These are phyloP conservation scores for Bettongia penicillata DNA, from an alignment of 2,113 vertebrate species.

Conservation along the genomic window DNA sequence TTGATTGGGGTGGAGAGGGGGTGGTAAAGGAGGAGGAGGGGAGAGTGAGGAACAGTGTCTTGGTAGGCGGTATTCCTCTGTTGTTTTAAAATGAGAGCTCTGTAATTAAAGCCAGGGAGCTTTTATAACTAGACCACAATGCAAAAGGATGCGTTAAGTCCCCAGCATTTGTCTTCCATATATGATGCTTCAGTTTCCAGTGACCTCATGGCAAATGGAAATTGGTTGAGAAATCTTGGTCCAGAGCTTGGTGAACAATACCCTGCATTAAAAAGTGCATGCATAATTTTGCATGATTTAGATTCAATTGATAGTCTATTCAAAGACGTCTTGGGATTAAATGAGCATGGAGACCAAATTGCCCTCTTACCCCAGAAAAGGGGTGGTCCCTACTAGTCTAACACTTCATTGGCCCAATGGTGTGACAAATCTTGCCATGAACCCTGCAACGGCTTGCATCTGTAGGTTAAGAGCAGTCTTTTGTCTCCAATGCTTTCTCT, in stretches of 20 bases:
- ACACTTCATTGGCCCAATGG: slow-evolving; percentile 86
- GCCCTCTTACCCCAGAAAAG: slow-evolving; percentile 88
- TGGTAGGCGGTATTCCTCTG: slow-evolving; percentile 36
- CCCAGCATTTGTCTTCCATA: slow-evolving; percentile 79
- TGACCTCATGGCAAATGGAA: slow-evolving; percentile 87
- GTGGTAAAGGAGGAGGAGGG: not conserved
- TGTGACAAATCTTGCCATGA: slow-evolving; percentile 88
- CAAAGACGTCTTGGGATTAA: slow-evolving; percentile 87
- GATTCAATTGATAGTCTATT: slow-evolving; percentile 87
- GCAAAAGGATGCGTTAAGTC: slow-evolving; percentile 60
- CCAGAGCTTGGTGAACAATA: slow-evolving; percentile 86
- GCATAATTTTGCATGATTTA: slow-evolving; percentile 90
- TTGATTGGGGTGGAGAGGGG: slow-evolving; percentile 26
- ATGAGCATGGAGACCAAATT: slow-evolving; percentile 89
- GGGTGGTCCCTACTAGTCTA: slow-evolving; percentile 85
- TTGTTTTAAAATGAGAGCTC: slow-evolving; percentile 63
- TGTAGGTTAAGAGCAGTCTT: slow-evolving; percentile 88
- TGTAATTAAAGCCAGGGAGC: slow-evolving; percentile 52
- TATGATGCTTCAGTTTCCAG: slow-evolving; percentile 81
- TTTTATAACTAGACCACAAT: slow-evolving; percentile 60
- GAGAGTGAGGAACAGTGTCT: slow-evolving; percentile 41
- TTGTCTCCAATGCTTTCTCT: slow-evolving; percentile 86
- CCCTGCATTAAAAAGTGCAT: slow-evolving; percentile 89
- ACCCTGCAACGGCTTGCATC: slow-evolving; percentile 82
- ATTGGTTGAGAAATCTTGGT: slow-evolving; percentile 86